Evolutionary conservation across 2,797 vertebrate species (phyloP), one percentile per base, ranked within the genome.

Genomic region (Spheniscus humboldti): DNA sequence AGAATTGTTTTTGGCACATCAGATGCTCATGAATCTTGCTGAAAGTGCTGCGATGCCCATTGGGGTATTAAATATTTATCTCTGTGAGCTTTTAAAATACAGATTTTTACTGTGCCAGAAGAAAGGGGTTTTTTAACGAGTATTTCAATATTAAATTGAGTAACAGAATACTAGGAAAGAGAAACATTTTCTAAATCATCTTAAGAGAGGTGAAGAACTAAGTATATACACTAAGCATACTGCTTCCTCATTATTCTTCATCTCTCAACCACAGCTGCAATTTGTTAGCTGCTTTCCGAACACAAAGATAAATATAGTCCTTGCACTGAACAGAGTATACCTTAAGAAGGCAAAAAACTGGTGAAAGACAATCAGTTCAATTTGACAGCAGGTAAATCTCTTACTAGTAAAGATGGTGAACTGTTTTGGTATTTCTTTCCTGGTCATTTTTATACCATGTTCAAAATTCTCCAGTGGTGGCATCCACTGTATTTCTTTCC

Each of bases 51-150:
- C 3, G 11, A 73, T 88, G 68, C 69, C 62, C 89, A 59, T 7
- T 45, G 35, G 78, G 75, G 19, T 93, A 92, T 95, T 91, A 97
- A 95, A 96, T 93, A 97, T 97, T 96, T 94, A 96, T 92, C 57
- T 90, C 72, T 27, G 62, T 43, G 90, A 93, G 86, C 53, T 89
- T 93, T 92, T 93, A 91, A 95, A 80, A 69, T 35, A 91, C 10
- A 72, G n/a, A 72, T 48, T 95, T 60, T 82, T 68, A 85, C 74
- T 56, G 30, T 63, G n/a, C 50, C 50, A 80, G 47, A 88, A 83
- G 35, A 91, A 87, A 77, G 23, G 6, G 0, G 2, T 9, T 63
- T 39, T 64, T 91, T 76, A 2, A 66, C 31, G 73, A 89, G 43
- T 69, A 87, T 55, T 95, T 93, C 78, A 94, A 64, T 92, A 93